These are phyloP conservation scores for Sylvilagus floridanus DNA, from an alignment of 2,797 vertebrate genomes.

Conservation along the genomic window DNA sequence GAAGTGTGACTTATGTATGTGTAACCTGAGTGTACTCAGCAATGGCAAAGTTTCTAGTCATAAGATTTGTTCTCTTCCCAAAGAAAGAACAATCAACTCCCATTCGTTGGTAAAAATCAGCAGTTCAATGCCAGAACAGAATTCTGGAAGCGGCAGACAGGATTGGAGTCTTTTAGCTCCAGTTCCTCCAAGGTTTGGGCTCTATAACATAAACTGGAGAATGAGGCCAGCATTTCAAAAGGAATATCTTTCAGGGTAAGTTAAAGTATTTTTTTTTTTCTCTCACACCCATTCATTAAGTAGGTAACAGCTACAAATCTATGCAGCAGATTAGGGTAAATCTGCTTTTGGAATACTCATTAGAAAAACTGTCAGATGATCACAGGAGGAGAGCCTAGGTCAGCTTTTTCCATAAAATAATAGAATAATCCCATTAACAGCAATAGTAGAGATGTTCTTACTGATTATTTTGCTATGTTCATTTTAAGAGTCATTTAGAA, in stretches of 20 bases:
- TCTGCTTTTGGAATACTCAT: not conserved
- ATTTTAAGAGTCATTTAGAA: not conserved
- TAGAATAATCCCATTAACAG: not conserved
- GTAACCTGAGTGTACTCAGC: not conserved
- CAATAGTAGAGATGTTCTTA: not conserved
- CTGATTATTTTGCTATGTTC: not conserved
- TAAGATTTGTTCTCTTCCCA: not conserved
- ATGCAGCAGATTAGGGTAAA: not conserved
- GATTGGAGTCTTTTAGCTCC: not conserved
- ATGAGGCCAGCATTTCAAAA: not conserved
- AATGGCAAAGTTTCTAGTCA: not conserved
- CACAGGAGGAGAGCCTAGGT: not conserved
- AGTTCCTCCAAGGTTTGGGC: not conserved
- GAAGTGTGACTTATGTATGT: not conserved
- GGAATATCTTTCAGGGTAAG: not conserved
- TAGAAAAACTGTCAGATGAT: not conserved
- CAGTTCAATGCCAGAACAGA: not conserved
- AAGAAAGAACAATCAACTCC: not conserved
- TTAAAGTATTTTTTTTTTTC: not conserved
- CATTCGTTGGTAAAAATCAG: rapidly evolving
- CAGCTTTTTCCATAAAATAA: not conserved
- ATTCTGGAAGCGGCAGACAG: not conserved
- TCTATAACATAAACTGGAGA: not conserved
- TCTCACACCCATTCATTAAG: not conserved
- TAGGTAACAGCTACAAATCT: not conserved